Percentiles rank a stretch among this genome's conserved stretches.
Evolutionary conservation across 2,113 vertebrate species (phyloP).

Genomic region (Bubalus kerabau): DNA sequence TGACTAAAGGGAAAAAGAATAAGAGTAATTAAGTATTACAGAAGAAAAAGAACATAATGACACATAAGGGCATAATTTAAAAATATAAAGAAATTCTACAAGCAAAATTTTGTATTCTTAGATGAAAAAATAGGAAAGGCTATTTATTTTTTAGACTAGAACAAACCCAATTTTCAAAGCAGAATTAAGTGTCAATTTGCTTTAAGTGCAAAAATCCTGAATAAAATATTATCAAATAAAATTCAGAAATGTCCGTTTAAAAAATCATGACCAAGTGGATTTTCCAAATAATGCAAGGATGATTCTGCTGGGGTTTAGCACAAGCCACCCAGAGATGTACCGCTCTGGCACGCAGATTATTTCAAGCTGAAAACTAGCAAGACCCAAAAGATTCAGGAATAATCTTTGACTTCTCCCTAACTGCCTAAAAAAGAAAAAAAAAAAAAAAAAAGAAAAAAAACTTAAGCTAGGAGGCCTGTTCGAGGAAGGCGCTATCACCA

Average conservation of each 20-base stretch:
- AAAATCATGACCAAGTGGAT: background rate
- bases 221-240: conserved; percentile 18
- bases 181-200: background rate
- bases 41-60: background rate
- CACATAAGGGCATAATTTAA: background rate
- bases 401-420: background rate
- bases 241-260: background rate
- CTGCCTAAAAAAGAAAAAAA: background rate
- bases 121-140: background rate
- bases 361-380: background rate
- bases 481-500: background rate
- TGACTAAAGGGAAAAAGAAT: background rate
- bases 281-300: conserved; percentile 5
- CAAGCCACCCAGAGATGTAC: background rate
- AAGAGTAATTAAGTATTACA: background rate
- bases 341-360: background rate
- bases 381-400: background rate
- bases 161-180: background rate
- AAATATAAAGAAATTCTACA: background rate
- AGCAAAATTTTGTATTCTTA: conserved; percentile 6
- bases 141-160: background rate
- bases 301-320: background rate
- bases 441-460: background rate
- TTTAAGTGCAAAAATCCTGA: background rate
- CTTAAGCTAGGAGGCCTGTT: background rate